A percentile compares a stretch with the other conserved stretches of the same genome.
Conservation (phyloP, 2,888 invertebrate species). For the Apomyelois bistriatella region DNA sequence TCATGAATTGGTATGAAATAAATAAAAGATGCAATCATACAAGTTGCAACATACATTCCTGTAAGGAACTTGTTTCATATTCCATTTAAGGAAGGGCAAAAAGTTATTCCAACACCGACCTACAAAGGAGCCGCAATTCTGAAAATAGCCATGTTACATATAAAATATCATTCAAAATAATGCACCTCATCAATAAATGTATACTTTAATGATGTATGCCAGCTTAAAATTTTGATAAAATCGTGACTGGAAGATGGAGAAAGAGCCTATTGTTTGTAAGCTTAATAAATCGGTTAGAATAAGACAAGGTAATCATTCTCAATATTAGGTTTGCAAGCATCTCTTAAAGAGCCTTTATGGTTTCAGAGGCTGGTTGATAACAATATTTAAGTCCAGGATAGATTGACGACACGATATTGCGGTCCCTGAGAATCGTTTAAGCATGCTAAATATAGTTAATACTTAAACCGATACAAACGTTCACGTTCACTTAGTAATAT, state of each 20-base stretch:
- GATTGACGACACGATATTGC: constrained; percentile 15
- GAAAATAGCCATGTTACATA: neutral
- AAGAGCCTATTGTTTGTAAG: constrained; percentile 43
- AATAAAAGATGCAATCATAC: neutral
- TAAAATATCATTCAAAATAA: neutral
- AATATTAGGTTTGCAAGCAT: constrained; percentile 30
- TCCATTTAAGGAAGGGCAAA: neutral
- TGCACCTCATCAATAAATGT: neutral
- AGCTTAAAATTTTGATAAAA: neutral
- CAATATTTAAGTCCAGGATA: constrained; percentile 10
- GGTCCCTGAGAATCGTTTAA: neutral
- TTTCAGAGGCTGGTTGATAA: constrained; percentile 19
- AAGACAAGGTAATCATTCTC: constrained; percentile 26
- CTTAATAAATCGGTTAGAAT: constrained; percentile 37
- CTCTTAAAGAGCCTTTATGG: constrained; percentile 33
- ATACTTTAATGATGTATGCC: neutral
- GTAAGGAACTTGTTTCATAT: neutral
- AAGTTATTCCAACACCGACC: constrained; percentile 17
- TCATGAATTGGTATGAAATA: constrained; percentile 2
- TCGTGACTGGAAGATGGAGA: constrained; percentile 28
- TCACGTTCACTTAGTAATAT: neutral
- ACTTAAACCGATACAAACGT: constrained; percentile 7
- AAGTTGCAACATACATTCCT: neutral
- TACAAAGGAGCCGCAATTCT: constrained; percentile 4
- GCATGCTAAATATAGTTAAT: constrained; percentile 5